Evolutionary conservation across 2,113 vertebrate genomes (phyloP), one percentile per base, ranked within the genome.

Genomic region (Erythrolamprus reginae): DNA sequence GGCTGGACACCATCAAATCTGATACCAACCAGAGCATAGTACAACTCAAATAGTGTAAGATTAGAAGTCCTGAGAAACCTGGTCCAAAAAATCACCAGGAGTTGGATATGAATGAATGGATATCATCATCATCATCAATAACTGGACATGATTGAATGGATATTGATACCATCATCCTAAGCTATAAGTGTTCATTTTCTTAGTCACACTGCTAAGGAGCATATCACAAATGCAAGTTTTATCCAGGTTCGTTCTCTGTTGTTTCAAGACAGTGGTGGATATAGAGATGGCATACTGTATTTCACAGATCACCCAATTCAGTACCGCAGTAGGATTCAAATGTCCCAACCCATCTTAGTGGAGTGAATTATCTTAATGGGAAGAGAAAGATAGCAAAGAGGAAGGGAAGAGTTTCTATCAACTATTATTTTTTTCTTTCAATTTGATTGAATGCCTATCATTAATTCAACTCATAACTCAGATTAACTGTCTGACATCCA

Each of bases 381-480:
- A 48, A 38, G 1, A 0, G 0, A 8, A 5, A 19, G 21, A 38
- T 17, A 52, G 21, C 15, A 2, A 88, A 77, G 12, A 2, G 7
- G 1, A 52, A 23, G 82, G 58, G 53, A 89, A 92, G 92, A 92
- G 88, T 90, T 91, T 94, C 93, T 93, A 93, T 92, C 93, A 94
- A 95, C 91, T 91, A 92, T 83, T 47, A 83, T 91, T 94, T 95
- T 82, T 96, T 93, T 70, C 61, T 70, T 70, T 70, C n/a, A 94
- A 93, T 93, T 92, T 85, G 94, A 94, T 93, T 91, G 93, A 94
- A 94, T 0, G 10, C 93, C 92, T 90, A 90, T 88, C 92, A 93
- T 95, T 94, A 94, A 95, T 93, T 94, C 93, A 95, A 94, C 85
- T 95, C 95, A 92, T 90, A 61, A 61, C 38, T 90, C 90, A 92